Base-by-base conservation (phyloP, 1,140 invertebrate species). In the Euwallacea similis region DNA sequence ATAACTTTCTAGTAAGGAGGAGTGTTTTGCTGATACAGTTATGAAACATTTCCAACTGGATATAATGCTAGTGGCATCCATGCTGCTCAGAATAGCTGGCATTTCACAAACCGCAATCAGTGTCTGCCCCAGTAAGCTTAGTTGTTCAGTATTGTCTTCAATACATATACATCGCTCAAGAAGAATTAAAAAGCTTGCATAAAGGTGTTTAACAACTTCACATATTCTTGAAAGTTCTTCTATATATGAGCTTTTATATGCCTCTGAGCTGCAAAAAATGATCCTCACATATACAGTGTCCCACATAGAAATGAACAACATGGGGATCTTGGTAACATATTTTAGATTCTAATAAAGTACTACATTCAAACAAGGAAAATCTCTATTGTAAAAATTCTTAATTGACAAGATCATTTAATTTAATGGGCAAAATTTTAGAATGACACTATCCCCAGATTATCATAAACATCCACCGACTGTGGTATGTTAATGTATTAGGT, bases 1-100 rank as follows among this genome's bases (percentile, higher is more conserved):
- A 58, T 33, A 4, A 13, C 53, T 58, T n/a, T 44, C 65, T 9
- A 56, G 8, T 9, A 56, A n/a, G 7, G 11, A 9, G 7, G 65
- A 67, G 11, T 67, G 42, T 15, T 67, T 67, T 4, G 33, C 9
- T n/a, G 43, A 10, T 0, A 67, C 42, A 33, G 55, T 33, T 42
- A 7, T 44, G 58, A 67, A 44, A 47, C 65, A 67, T 59, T 67
- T 67, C 65, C 65, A 67, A 9, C 6, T 67, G 9, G 65, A 56
- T 15, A 56, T 43, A 6, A 56, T 58, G 7, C 10, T 44, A 15
- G 3, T 58, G 4, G 41, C 13, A 58, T 67, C 65, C 7, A 58
- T 13, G 16, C 7, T n/a, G 15, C n/a, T n/a, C 7, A 42, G 16
- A 15, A 21, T 15, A 44, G 56, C 43, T 15, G 54, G 54, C 55